Percentiles rank a stretch among this genome's conserved stretches.
These are phyloP conservation scores for Neelides folsomi DNA, from an alignment of 2,888 invertebrate species.

Conservation along the genomic window DNA sequence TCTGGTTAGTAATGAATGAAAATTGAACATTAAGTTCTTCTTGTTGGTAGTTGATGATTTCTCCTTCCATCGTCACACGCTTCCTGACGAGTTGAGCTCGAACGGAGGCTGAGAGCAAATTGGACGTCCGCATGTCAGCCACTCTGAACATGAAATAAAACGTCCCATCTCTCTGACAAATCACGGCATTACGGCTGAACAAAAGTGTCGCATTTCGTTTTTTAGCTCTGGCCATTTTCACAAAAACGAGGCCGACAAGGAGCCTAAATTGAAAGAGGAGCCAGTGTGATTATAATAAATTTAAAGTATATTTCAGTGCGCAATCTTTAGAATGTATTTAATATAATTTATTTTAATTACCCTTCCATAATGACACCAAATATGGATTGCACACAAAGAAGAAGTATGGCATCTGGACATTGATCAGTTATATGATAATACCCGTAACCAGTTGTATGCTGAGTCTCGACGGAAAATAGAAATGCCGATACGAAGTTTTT, in stretches of 20 bases:
- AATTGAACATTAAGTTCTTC: conserved; percentile 7
- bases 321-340: too few species aligned
- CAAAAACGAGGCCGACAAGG: conserved; percentile 52
- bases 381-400: conserved; percentile 10
- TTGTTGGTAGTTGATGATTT: conserved; percentile 8
- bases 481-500: conserved; percentile 10
- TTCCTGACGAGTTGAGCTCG: conserved; percentile 11
- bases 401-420: conserved; percentile 19
- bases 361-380: conserved; percentile 11
- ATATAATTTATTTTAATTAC: too few species aligned
- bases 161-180: conserved; percentile 70
- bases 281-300: too few species aligned
- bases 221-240: conserved; percentile 89
- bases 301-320: too few species aligned
- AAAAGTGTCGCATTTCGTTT: conserved; percentile 82
- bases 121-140: conserved; percentile 7
- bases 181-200: conserved; percentile 75
- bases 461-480: conserved; percentile 41
- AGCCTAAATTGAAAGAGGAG: conserved; percentile 43
- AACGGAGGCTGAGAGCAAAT: conserved; percentile 8
- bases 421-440: conserved; percentile 17
- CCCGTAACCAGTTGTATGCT: conserved; percentile 1
- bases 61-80: conserved; percentile 10
- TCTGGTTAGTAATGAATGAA: too few species aligned
- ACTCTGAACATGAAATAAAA: conserved; percentile 62